Evolutionary conservation across 2,888 invertebrate genomes (phyloP).

Genomic region (Euclidia mi): DNA sequence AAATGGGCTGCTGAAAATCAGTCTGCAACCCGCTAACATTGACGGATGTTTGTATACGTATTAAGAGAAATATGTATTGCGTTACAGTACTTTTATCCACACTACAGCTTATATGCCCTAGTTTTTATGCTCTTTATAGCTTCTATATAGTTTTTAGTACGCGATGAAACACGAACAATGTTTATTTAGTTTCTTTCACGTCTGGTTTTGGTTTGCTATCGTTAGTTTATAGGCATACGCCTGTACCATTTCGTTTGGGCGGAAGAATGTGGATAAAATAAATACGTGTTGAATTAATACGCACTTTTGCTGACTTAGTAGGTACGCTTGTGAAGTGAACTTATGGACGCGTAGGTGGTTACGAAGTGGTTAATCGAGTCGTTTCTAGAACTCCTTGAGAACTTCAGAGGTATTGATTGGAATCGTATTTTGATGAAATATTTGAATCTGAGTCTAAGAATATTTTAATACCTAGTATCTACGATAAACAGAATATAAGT

Average conservation of each 20-base stretch:
- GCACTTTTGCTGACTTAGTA: constrained; percentile 11
- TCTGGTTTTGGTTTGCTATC: constrained; percentile 55
- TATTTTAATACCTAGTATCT: not conserved
- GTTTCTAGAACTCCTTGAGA: constrained; percentile 17
- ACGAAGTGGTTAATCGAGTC: constrained; percentile 12
- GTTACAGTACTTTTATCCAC: constrained; percentile 42
- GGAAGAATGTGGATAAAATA: constrained; percentile 46
- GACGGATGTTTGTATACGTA: constrained; percentile 75
- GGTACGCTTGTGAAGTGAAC: constrained; percentile 18
- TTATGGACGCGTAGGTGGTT: constrained; percentile 6
- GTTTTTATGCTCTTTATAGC: constrained; percentile 60
- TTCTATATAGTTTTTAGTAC: constrained; percentile 55
- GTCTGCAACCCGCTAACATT: constrained; percentile 65
- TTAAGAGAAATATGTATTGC: constrained; percentile 67
- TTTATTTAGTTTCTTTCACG: constrained; percentile 59
- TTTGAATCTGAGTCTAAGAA: not conserved
- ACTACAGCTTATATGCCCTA: constrained; percentile 57
- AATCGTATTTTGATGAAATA: constrained; percentile 1
- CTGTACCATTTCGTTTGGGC: constrained; percentile 35
- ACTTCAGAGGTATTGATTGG: not conserved
- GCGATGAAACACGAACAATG: constrained; percentile 58
- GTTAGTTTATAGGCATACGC: constrained; percentile 44
- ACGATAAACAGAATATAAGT: no score
- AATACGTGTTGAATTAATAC: constrained; percentile 45
- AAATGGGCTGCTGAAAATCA: constrained; percentile 80